These are phyloP conservation scores for Pomacea canaliculata DNA, from an alignment of 2,888 invertebrate species.

Conservation along the genomic window DNA sequence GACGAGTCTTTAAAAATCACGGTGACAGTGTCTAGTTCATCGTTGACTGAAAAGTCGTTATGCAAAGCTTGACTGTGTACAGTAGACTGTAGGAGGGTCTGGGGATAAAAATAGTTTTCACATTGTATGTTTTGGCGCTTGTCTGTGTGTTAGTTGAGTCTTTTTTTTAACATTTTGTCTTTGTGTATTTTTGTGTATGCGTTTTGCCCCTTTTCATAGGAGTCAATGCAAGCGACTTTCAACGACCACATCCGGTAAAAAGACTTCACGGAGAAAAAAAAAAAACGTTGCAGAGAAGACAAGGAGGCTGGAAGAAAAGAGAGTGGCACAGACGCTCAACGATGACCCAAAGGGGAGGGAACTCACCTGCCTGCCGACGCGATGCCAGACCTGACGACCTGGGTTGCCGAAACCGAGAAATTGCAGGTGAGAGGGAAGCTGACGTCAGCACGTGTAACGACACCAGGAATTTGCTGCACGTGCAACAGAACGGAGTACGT, in stretches of 20 bases:
- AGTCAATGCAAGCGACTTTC: too few relatives aligned
- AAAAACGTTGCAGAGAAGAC: neutral
- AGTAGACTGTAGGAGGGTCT: too few relatives aligned
- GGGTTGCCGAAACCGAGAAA: constrained; percentile 7
- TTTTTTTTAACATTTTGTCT: neutral
- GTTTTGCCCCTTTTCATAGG: neutral
- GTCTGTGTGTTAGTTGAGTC: neutral
- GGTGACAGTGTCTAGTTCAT: too few relatives aligned
- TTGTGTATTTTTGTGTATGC: neutral
- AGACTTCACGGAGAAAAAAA: neutral
- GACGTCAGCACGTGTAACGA: constrained; percentile 20
- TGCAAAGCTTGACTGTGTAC: too few relatives aligned
- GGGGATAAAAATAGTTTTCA: neutral
- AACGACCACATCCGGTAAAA: neutral
- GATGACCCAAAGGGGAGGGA: too few relatives aligned
- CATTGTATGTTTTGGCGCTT: neutral
- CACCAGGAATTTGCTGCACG: constrained; percentile 20
- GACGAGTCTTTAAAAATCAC: too few relatives aligned
- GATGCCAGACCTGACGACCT: constrained; percentile 5
- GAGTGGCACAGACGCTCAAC: too few relatives aligned
- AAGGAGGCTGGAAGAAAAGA: neutral
- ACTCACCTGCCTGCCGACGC: constrained; percentile 6
- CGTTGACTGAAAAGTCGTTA: too few relatives aligned
- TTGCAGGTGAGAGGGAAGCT: constrained; percentile 22
- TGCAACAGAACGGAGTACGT: constrained; percentile 22